phyloP scores from a whole-genome alignment of 1,140 invertebrate genomes.

The Reticulitermes speratus region DNA sequence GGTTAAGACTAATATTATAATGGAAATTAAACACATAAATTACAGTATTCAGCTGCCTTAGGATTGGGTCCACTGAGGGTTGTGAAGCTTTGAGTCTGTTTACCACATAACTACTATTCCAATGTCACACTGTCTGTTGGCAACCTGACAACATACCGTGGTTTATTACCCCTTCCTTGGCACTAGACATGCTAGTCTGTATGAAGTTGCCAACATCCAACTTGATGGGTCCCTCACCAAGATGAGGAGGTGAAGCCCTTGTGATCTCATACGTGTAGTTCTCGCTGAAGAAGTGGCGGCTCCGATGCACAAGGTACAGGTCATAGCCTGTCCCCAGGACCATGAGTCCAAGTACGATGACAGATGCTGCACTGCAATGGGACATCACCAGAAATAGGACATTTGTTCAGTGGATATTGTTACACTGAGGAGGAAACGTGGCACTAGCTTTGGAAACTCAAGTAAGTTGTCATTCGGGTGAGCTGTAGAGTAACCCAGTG shows the following conservation, averaged over 20 bases:
- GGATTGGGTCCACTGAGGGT: no score
- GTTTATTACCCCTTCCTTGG: neutral
- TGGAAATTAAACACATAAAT: no score
- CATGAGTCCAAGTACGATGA: slow-evolving; percentile 56
- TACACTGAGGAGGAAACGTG: no score
- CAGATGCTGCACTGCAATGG: slow-evolving; percentile 57
- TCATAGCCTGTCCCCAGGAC: slow-evolving; percentile 54
- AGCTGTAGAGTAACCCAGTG: no score
- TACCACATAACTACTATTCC: no score
- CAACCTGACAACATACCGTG: neutral
- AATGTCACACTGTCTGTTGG: neutral
- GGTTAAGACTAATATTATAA: no score
- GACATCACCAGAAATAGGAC: neutral
- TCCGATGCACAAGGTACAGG: slow-evolving; percentile 44
- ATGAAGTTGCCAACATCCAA: neutral
- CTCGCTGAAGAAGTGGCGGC: neutral
- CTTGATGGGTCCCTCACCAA: neutral
- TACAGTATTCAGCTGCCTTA: no score
- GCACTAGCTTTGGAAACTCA: neutral
- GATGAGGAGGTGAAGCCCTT: neutral
- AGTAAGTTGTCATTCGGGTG: no score
- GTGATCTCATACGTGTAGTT: slow-evolving; percentile 10
- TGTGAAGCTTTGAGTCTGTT: no score
- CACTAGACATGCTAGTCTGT: neutral
- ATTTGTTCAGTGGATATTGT: slow-evolving; percentile 18